Evolutionary conservation across 2,797 vertebrate genomes (phyloP).

Genomic region (Acanthurus lineatus): DNA sequence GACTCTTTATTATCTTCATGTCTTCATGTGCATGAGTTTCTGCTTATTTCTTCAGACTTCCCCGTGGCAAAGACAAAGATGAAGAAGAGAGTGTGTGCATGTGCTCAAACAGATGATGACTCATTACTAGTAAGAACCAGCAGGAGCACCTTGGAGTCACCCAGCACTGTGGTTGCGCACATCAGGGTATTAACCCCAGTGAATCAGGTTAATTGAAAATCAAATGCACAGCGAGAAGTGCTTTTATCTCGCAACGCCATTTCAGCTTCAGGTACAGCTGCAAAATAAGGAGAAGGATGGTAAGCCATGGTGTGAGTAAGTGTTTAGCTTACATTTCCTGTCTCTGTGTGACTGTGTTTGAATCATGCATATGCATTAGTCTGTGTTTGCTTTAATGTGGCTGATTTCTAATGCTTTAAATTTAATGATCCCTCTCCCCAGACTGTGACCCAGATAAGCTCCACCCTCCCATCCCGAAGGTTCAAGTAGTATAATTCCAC

Average conservation of each 20-base stretch:
- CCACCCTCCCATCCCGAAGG: slow-evolving; percentile 36
- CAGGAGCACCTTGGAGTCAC: slow-evolving; percentile 26
- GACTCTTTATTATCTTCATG: slow-evolving; percentile 8
- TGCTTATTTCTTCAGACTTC: not conserved
- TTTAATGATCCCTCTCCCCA: slow-evolving; percentile 58
- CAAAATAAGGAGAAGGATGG: slow-evolving; percentile 9
- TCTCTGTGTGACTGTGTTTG: slow-evolving; percentile 1
- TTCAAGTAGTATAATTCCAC: slow-evolving; percentile 56
- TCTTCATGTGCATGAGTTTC: not conserved
- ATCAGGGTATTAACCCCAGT: slow-evolving; percentile 57
- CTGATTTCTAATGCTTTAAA: slow-evolving; percentile 54
- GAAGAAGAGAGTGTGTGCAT: slow-evolving; percentile 6
- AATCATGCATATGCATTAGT: slow-evolving; percentile 43
- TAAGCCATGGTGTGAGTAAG: not conserved
- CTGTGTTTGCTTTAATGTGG: slow-evolving; percentile 34
- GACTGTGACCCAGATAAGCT: slow-evolving; percentile 69
- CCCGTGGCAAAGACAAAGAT: slow-evolving; percentile 15
- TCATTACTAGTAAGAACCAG: slow-evolving; percentile 46
- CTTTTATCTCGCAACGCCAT: slow-evolving; percentile 51
- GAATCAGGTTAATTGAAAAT: slow-evolving; percentile 75
- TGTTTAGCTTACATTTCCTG: slow-evolving; percentile 4
- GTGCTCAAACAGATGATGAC: slow-evolving; percentile 50
- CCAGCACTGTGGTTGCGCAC: not conserved
- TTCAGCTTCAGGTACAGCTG: slow-evolving; percentile 27
- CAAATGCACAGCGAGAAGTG: slow-evolving; percentile 44